Evolutionary conservation across 2,888 invertebrate genomes (phyloP).

Genomic region (Spisula subtruncata): DNA sequence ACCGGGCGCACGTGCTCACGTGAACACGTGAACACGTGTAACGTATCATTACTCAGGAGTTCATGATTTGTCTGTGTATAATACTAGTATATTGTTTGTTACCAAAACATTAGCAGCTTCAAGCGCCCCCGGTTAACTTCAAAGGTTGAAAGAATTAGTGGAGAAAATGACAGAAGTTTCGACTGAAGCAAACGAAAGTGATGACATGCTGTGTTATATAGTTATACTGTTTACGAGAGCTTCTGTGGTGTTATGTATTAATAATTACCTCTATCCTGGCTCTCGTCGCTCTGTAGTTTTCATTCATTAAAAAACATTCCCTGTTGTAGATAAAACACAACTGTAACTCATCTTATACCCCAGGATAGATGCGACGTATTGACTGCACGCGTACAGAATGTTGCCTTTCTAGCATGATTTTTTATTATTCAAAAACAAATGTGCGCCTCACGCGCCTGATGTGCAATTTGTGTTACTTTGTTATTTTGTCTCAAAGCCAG

Average conservation of each 20-base stretch:
- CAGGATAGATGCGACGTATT: not conserved
- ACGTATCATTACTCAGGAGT: not conserved
- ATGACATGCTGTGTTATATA: not conserved
- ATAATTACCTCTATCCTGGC: not conserved
- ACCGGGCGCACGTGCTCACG: slow-evolving; percentile 9
- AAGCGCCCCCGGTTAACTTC: not conserved
- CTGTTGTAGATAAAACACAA: not conserved
- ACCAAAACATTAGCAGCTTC: not conserved
- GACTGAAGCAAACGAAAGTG: not conserved
- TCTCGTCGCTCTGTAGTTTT: not conserved
- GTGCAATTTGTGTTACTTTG: not conserved
- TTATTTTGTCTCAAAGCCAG: too few species aligned
- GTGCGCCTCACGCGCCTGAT: not conserved
- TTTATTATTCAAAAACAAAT: not conserved
- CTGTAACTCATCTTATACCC: not conserved
- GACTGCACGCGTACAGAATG: not conserved
- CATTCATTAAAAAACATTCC: not conserved
- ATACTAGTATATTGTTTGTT: not conserved
- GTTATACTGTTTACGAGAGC: not conserved
- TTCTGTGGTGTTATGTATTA: not conserved
- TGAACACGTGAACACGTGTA: slow-evolving; percentile 26
- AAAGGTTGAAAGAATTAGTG: not conserved
- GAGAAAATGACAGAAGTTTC: not conserved
- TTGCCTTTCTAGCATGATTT: not conserved
- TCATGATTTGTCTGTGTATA: slow-evolving; percentile 14